phyloP scores from a whole-genome alignment of 1,140 invertebrate genomes.

The Lepidostoma basale region DNA sequence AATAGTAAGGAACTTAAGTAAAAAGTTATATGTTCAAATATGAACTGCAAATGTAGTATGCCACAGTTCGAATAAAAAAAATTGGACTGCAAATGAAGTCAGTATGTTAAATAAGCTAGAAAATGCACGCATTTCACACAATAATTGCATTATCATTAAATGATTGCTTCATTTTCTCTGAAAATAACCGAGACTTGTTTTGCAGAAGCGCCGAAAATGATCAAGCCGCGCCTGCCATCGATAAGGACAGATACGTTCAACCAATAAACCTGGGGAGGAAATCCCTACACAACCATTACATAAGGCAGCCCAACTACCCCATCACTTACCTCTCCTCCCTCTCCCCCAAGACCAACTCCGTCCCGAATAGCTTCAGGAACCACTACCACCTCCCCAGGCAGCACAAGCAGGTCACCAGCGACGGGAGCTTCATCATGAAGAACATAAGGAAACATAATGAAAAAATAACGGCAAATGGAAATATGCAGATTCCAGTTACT shows the following conservation, averaged over 20 bases:
- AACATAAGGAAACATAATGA: not conserved
- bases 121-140: too few species aligned
- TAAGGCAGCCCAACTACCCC: conserved; percentile 10
- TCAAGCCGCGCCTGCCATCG: not conserved
- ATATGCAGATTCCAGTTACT: not conserved
- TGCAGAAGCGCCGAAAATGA: conserved; percentile 24
- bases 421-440: not conserved
- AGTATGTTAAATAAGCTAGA: too few species aligned
- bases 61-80: too few species aligned
- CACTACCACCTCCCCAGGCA: not conserved
- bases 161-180: too few species aligned
- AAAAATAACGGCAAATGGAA: not conserved
- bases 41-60: too few species aligned
- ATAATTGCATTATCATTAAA: too few species aligned
- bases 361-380: not conserved
- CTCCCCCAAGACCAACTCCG: not conserved
- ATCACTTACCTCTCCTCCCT: not conserved
- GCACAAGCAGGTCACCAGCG: not conserved
- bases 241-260: conserved; percentile 37
- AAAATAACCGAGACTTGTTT: conserved; percentile 6
- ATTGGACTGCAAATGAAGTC: too few species aligned
- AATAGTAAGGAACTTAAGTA: too few species aligned
- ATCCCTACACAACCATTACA: conserved; percentile 24
- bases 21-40: too few species aligned
- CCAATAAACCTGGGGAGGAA: conserved; percentile 30